Conservation (phyloP, 1,140 invertebrate species). For the Microplitis mediator region DNA sequence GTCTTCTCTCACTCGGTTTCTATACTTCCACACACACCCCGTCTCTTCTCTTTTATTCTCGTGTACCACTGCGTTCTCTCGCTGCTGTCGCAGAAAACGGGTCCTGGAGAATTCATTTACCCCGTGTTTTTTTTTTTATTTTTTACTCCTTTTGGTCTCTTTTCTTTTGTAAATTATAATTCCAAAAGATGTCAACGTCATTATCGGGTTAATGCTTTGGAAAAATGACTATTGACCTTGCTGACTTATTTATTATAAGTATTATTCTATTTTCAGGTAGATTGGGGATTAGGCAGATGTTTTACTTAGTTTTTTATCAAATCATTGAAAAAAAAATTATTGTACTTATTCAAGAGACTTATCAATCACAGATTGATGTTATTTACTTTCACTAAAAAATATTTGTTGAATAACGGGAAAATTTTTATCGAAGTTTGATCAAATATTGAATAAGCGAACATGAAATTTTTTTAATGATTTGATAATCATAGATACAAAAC, state of each 20-base stretch:
- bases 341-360: too few species aligned
- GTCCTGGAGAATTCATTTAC: background rate
- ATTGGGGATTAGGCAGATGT: background rate
- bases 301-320: too few species aligned
- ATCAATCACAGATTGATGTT: too few species aligned
- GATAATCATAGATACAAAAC: too few species aligned
- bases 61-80: background rate
- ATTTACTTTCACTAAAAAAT: too few species aligned
- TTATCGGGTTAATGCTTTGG: slow-evolving; percentile 16
- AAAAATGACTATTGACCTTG: slow-evolving; percentile 10
- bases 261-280: background rate
- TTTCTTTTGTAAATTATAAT: slow-evolving; percentile 12
- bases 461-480: too few species aligned
- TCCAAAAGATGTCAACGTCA: slow-evolving; percentile 16
- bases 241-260: background rate
- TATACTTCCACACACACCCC: too few species aligned
- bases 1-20: background rate
- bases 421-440: too few species aligned
- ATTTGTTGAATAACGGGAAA: too few species aligned
- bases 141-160: background rate
- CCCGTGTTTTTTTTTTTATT: slow-evolving; percentile 19
- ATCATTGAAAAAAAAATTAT: too few species aligned
- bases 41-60: slow-evolving; percentile 3
- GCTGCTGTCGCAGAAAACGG: slow-evolving; percentile 4
- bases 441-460: too few species aligned